Evolutionary conservation across 2,888 invertebrate genomes (phyloP).

Genomic region (Ophioninae sp.): DNA sequence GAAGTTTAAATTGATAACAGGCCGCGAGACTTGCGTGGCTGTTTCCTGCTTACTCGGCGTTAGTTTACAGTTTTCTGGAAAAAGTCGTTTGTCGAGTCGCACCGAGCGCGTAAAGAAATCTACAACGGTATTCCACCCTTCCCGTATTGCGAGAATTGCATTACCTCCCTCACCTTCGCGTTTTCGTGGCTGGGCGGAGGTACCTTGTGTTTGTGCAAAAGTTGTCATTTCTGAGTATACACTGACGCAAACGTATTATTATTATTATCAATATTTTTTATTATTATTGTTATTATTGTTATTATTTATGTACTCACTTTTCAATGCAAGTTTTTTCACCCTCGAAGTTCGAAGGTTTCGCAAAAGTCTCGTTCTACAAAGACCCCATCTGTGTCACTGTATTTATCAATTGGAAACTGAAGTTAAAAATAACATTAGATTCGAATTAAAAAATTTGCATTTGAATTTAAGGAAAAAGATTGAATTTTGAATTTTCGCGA

Average conservation of each 20-base stretch:
- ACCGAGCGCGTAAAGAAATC: constrained; percentile 46
- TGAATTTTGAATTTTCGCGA: no score
- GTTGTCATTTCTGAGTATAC: not conserved
- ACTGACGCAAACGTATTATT: constrained; percentile 5
- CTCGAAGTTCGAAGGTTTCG: constrained; percentile 29
- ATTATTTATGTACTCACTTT: not conserved
- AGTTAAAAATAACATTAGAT: no score
- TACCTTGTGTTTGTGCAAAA: constrained; percentile 1
- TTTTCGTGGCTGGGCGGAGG: not conserved
- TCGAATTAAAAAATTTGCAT: no score
- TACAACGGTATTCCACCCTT: constrained; percentile 40
- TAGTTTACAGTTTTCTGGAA: constrained; percentile 48
- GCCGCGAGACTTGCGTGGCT: constrained; percentile 14
- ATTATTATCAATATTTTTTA: no score
- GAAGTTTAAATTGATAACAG: constrained; percentile 35
- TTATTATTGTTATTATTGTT: no score
- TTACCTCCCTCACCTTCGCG: constrained; percentile 36
- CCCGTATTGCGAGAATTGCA: constrained; percentile 49
- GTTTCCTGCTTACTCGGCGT: constrained; percentile 43
- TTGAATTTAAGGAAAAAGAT: no score
- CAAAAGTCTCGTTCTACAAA: constrained; percentile 24
- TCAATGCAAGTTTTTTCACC: constrained; percentile 19
- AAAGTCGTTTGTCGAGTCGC: constrained; percentile 45
- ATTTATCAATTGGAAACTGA: no score
- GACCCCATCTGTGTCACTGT: no score